phyloP scores from a whole-genome alignment of 1,140 invertebrate genomes.

The Scaptodrosophila lebanonensis region DNA sequence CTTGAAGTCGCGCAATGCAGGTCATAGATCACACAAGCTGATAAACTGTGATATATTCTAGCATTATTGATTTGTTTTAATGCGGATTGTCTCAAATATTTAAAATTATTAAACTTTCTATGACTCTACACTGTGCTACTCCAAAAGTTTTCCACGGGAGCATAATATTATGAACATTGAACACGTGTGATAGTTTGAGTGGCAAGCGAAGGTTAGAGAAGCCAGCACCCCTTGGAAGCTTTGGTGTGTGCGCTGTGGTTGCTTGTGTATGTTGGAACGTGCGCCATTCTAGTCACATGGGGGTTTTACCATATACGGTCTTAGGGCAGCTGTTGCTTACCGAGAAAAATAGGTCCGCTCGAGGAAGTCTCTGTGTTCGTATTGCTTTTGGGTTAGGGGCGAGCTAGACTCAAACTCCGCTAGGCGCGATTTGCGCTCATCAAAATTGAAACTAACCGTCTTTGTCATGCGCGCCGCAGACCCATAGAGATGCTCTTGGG shows the following conservation, averaged over 20 bases:
- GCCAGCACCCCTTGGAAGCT: conserved; percentile 35
- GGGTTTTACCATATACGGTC: conserved; percentile 13
- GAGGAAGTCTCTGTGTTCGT: conserved; percentile 66
- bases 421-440: conserved; percentile 70
- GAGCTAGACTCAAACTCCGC: conserved; percentile 60
- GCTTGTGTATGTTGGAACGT: conserved; percentile 22
- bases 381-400: conserved; percentile 70
- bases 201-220: conserved; percentile 48
- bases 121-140: too few relatives aligned
- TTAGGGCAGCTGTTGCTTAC: conserved; percentile 62
- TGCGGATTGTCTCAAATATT: too few relatives aligned
- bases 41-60: conserved; percentile 26
- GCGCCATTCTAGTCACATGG: neutral
- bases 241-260: conserved; percentile 22
- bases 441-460: conserved; percentile 77
- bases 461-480: conserved; percentile 65
- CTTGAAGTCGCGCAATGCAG: too few relatives aligned
- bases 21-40: conserved; percentile 6
- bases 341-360: conserved; percentile 76
- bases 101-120: too few relatives aligned
- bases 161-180: too few relatives aligned
- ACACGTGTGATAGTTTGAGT: conserved; percentile 5
- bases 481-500: conserved; percentile 60
- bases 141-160: too few relatives aligned
- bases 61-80: too few relatives aligned